Evolutionary conservation across 2,113 vertebrate species (phyloP), one percentile per base, ranked within the genome.

Genomic region (Etheostoma cragini): DNA sequence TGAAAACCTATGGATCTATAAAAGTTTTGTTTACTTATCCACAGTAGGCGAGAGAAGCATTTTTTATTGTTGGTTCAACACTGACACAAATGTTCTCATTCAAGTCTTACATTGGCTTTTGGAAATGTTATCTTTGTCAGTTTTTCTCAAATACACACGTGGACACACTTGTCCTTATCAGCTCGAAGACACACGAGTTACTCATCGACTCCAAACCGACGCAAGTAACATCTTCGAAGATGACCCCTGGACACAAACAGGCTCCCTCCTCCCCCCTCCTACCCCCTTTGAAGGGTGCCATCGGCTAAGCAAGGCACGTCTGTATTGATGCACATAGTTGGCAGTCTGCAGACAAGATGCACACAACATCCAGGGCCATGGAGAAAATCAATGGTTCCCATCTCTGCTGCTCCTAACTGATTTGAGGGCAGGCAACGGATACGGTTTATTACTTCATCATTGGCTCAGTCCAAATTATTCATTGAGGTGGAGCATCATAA

Each of bases 371-470:
- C 84, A 87, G 91, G 89, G 87, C 88, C 80, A 63, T 56, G 82
- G 70, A 86, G 81, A 88, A 94, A 94, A 94, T 95, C 93, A 81
- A 94, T 95, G 91, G 74, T 81, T 88, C 86, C 88, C 81, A 90
- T 86, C 84, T 83, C 53, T 72, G 73, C 80, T 75, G 81, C 80
- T 74, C 61, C 78, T 35, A 75, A 75, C 86, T 65, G 81, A 88
- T 88, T 64, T 22, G 52, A 87, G 89, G 75, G 71, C 84, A 82
- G 64, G 47, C 54, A 79, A 86, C 67, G 79, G 70, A 81, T 76
- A 79, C 66, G 86, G 87, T 89, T 92, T 90, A 90, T 85, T 82
- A 90, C 84, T 91, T 94, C 80, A 90, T 93, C 91, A 93, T 90
- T 68, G 74, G 87, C 77, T 77, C 72, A 54, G 57, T 78, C 79